Conservation (phyloP, 2,797 vertebrate species). For the Pangasius larnaudii region DNA sequence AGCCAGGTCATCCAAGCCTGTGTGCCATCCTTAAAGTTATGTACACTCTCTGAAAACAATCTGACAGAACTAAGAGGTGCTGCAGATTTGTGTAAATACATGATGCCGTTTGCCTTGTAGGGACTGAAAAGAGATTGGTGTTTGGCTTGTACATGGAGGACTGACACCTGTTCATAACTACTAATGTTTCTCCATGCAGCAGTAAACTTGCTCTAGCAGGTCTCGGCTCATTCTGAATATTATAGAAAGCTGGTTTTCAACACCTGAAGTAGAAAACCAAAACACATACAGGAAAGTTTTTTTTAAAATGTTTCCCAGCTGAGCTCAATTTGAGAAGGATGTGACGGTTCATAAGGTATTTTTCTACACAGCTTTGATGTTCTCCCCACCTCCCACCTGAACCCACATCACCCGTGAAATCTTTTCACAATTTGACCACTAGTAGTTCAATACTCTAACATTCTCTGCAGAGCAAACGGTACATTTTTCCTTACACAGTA, state of each 20-base stretch:
- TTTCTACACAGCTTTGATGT: neutral
- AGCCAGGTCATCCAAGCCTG: neutral
- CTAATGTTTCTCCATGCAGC: conserved; percentile 12
- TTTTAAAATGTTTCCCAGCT: neutral
- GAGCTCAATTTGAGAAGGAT: neutral
- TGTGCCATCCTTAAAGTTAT: conserved; percentile 36
- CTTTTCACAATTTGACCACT: neutral
- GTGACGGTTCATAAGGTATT: neutral
- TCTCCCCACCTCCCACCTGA: neutral
- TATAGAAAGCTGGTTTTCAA: conserved; percentile 50
- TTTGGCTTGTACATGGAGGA: conserved; percentile 40
- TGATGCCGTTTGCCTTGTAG: conserved; percentile 33
- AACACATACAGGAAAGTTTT: neutral
- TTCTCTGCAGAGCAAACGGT: neutral
- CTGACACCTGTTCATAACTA: conserved; percentile 28
- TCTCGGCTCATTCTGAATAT: conserved; percentile 18
- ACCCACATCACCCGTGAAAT: neutral
- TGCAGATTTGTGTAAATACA: conserved; percentile 28
- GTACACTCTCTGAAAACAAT: conserved; percentile 10
- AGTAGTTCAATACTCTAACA: neutral
- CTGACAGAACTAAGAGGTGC: conserved; percentile 32
- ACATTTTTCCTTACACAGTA: conserved; percentile 24
- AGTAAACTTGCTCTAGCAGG: conserved; percentile 48
- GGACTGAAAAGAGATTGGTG: conserved; percentile 10
- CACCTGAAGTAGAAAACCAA: conserved; percentile 24